These are phyloP conservation scores for Arenaria interpres DNA, from an alignment of 2,113 vertebrate genomes.

Conservation along the genomic window DNA sequence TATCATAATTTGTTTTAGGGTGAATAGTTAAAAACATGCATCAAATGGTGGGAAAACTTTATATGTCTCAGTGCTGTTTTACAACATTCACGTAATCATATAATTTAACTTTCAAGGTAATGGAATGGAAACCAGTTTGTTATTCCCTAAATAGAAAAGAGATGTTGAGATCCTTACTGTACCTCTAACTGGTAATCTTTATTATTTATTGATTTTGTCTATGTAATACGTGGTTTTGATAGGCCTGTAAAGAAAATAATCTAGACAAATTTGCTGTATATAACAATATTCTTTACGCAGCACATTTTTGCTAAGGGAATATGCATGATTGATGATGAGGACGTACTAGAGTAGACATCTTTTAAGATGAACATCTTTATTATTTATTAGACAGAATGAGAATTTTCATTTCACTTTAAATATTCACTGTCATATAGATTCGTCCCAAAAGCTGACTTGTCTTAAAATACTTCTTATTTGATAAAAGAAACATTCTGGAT, in stretches of 20 bases:
- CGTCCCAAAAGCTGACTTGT: background rate
- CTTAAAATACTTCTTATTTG: background rate
- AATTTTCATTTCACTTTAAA: constrained; percentile 28
- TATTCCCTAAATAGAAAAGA: constrained; percentile 32
- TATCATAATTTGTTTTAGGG: background rate
- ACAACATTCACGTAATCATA: background rate
- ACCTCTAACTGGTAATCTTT: constrained; percentile 34
- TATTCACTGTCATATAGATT: background rate
- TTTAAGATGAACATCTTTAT: constrained; percentile 26
- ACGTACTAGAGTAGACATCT: constrained; percentile 33
- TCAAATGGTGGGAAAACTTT: background rate
- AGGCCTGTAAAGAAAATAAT: constrained; percentile 49
- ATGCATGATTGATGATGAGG: constrained; percentile 54
- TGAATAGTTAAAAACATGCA: background rate
- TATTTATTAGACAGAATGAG: constrained; percentile 49
- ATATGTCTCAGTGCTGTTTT: constrained; percentile 16
- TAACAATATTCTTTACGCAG: constrained; percentile 25
- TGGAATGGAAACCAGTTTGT: background rate
- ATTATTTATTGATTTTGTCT: constrained; percentile 63
- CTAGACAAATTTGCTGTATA: constrained; percentile 39
- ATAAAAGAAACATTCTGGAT: constrained; percentile 2
- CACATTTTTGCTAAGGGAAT: constrained; percentile 53
- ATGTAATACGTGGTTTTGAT: constrained; percentile 31
- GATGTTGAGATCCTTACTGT: constrained; percentile 11
- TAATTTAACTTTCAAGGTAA: constrained; percentile 26